phyloP scores from a whole-genome alignment of 2,113 vertebrate genomes.

The Parus major region DNA sequence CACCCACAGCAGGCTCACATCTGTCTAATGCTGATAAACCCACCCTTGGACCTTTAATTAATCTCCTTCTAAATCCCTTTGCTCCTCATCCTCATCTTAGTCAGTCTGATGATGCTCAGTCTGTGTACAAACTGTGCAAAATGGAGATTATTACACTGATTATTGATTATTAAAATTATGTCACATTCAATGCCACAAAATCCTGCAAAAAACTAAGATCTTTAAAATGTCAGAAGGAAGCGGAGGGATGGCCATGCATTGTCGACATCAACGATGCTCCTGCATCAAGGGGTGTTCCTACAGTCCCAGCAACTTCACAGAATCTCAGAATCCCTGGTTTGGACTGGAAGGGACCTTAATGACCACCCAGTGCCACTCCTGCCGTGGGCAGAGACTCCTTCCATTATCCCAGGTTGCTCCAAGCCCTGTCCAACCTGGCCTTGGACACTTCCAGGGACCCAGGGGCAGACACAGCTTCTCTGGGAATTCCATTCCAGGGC shows the following conservation, averaged over 20 bases:
- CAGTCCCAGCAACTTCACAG: not conserved
- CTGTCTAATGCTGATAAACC: not conserved
- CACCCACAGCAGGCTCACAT: not conserved
- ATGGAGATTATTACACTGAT: not conserved
- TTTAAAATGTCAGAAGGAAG: not conserved
- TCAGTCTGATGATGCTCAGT: not conserved
- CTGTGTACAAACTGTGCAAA: not conserved
- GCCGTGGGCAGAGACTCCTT: not conserved
- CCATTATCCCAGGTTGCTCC: accelerated
- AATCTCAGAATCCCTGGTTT: not conserved
- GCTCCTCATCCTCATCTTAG: not conserved
- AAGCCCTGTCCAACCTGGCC: accelerated
- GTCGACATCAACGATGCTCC: not conserved
- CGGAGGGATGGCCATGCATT: accelerated
- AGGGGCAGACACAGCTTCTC: not conserved
- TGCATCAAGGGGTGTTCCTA: not conserved
- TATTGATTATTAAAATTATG: not conserved
- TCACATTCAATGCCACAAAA: not conserved
- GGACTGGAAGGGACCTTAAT: not conserved
- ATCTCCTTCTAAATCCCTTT: not conserved
- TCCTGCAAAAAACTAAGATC: not conserved
- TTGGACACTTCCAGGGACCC: not conserved
- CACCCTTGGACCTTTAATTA: not conserved
- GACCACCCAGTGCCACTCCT: not conserved
- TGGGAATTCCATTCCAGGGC: not conserved